phyloP scores from a whole-genome alignment of 2,888 invertebrate genomes.

The Drosophila greeni region DNA sequence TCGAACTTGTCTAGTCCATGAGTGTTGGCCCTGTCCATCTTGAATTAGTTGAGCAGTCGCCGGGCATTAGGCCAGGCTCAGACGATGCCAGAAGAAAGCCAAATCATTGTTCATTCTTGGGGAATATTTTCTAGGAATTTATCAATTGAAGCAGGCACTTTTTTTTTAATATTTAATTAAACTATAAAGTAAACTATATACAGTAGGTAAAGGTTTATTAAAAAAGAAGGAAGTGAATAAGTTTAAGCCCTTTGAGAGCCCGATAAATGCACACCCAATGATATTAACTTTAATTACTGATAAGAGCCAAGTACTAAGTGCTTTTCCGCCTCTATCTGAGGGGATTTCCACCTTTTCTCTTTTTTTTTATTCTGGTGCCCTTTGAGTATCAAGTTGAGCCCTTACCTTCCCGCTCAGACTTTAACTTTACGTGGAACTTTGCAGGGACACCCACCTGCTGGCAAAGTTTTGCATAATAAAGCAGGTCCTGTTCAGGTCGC shows the following conservation, averaged over 20 bases:
- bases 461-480: conserved; percentile 65
- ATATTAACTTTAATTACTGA: conserved; percentile 32
- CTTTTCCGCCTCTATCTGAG: conserved; percentile 18
- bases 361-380: conserved; percentile 5
- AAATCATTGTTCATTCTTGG: conserved; percentile 17
- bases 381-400: conserved; percentile 12
- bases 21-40: conserved; percentile 66
- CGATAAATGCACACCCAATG: conserved; percentile 9
- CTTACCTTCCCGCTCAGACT: conserved; percentile 14
- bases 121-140: conserved; percentile 22
- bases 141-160: neutral
- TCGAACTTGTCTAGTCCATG: conserved; percentile 69
- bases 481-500: conserved; percentile 32
- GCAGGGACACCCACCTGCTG: conserved; percentile 51
- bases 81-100: conserved; percentile 14
- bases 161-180: neutral
- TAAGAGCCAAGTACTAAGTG: conserved; percentile 27
- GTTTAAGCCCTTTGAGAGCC: neutral
- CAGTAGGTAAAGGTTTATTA: neutral
- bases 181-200: too few species aligned
- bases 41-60: conserved; percentile 43
- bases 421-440: conserved; percentile 44
- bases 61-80: conserved; percentile 21
- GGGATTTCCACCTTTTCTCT: neutral
- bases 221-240: too few species aligned